A percentile compares a stretch with the other conserved stretches of the same genome.
phyloP scores from a whole-genome alignment of 2,888 invertebrate species.

The Leptinotarsa tumamoca region DNA sequence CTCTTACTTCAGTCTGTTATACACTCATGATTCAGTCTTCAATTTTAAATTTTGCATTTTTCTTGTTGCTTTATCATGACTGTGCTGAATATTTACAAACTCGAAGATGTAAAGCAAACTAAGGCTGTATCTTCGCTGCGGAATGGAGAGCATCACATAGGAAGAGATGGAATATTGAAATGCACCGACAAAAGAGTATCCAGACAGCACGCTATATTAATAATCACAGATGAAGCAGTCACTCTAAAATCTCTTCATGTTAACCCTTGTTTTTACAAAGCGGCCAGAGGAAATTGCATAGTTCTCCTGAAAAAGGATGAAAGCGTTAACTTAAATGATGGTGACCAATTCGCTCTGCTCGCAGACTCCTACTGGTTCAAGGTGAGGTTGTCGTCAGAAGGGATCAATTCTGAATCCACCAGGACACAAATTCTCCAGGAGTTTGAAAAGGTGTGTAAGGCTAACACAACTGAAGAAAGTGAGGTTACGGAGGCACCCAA shows the following conservation, averaged over 20 bases:
- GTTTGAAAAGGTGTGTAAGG: neutral
- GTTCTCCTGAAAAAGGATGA: constrained; percentile 64
- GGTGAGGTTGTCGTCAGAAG: constrained; percentile 17
- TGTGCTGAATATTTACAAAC: constrained; percentile 30
- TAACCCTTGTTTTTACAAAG: constrained; percentile 70
- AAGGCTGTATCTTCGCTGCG: constrained; percentile 23
- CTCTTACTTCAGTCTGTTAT: no score
- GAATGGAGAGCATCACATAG: constrained; percentile 42
- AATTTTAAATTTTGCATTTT: neutral
- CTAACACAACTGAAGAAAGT: neutral
- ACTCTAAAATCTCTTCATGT: constrained; percentile 67
- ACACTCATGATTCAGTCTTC: no score
- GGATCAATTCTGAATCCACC: neutral
- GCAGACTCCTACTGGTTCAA: constrained; percentile 69
- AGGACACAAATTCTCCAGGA: neutral
- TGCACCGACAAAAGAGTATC: constrained; percentile 69
- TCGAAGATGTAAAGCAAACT: constrained; percentile 34
- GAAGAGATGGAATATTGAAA: constrained; percentile 41
- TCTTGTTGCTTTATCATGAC: constrained; percentile 20
- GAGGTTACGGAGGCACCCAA: neutral
- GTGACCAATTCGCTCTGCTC: constrained; percentile 70
- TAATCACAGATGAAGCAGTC: constrained; percentile 62
- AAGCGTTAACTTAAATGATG: constrained; percentile 61
- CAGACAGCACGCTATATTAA: constrained; percentile 68
- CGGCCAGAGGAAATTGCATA: constrained; percentile 57